phyloP scores from a whole-genome alignment of 2,113 vertebrate genomes.

The Xenopus tropicalis region UCB_Xtro_10.0 CM004446.2:88824001-88824500 shows the following conservation, averaged over 20 bases:
- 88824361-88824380: background rate
- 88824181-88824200: background rate
- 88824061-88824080: too few species aligned
- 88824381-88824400: background rate
- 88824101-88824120: too few species aligned
- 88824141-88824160: too few species aligned
- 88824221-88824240: background rate
- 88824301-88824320: background rate
- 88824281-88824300: background rate
- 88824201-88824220: background rate
- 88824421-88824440: background rate
- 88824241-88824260: background rate
- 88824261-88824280: background rate
- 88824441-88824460: background rate
- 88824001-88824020: too few species aligned
- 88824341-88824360: background rate
- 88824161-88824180: background rate
- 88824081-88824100: too few species aligned
- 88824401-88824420: background rate
- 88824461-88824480: conserved; percentile 1
- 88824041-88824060: too few species aligned
- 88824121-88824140: too few species aligned
- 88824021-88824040: too few species aligned
- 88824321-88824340: background rate
- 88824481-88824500: background rate